Conservation (phyloP, 37 sponge, comb jelly and placozoan genomes). For the Mnemiopsis leidyi region DNA sequence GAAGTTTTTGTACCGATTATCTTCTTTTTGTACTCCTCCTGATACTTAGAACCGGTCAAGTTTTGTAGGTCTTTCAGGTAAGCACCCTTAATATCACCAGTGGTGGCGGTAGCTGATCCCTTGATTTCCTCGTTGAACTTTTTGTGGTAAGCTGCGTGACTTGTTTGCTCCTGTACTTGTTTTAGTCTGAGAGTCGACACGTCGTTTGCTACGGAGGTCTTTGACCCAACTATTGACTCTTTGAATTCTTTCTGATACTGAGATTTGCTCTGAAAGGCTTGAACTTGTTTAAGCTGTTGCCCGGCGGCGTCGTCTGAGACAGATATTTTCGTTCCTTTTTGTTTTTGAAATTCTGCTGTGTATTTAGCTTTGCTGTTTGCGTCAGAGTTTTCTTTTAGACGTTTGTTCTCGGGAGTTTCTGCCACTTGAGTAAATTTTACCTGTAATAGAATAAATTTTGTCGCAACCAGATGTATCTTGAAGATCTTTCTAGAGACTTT, state of each 20-base stretch:
- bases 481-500: too few relatives aligned
- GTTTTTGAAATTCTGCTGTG: constrained; percentile 47
- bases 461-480: too few relatives aligned
- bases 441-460: too few relatives aligned
- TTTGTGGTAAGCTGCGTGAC: background rate
- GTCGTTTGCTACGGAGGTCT: constrained; percentile 30
- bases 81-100: background rate
- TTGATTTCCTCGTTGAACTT: constrained; percentile 44
- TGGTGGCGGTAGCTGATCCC: background rate
- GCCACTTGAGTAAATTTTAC: constrained; percentile 52
- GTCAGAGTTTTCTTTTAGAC: constrained; percentile 21
- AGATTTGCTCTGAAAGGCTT: constrained; percentile 46
- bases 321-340: constrained; percentile 58
- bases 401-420: constrained; percentile 50
- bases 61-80: constrained; percentile 26
- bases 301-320: constrained; percentile 1
- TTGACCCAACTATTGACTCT: constrained; percentile 5
- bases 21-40: constrained; percentile 43
- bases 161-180: background rate
- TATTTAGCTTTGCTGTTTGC: constrained; percentile 38
- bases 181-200: background rate
- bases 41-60: constrained; percentile 24
- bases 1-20: constrained; percentile 29
- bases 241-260: constrained; percentile 59
- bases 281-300: constrained; percentile 30